A percentile compares a stretch with the other conserved stretches of the same genome.
Conservation (phyloP, 2,888 invertebrate species). For the Lepidonotus clava region DNA sequence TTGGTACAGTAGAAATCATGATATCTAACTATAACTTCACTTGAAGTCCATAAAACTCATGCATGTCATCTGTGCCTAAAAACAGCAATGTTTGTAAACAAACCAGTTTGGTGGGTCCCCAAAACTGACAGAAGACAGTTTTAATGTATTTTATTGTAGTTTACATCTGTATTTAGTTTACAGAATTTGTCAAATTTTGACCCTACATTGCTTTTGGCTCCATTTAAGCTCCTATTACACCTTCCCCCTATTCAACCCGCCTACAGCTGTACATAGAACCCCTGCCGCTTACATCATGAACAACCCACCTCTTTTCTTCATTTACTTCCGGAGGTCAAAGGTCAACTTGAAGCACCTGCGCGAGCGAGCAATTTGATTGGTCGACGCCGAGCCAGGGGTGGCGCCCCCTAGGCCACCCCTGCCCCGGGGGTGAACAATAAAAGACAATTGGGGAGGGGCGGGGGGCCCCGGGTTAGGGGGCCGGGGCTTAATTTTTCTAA, state of each 20-base stretch:
- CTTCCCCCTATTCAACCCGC: background rate
- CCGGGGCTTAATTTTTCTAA: constrained; percentile 20
- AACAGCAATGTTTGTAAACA: no score
- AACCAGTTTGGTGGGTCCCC: no score
- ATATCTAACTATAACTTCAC: no score
- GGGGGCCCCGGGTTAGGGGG: background rate
- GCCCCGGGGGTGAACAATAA: background rate
- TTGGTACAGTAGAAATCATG: no score
- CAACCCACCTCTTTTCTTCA: background rate
- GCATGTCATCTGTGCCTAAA: no score
- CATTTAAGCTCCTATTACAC: background rate
- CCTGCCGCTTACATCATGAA: background rate
- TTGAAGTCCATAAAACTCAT: no score
- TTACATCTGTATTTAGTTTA: no score
- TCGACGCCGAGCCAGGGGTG: background rate
- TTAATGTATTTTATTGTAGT: no score
- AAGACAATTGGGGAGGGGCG: background rate
- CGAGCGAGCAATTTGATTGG: background rate
- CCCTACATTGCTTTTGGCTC: background rate
- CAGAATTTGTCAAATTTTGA: no score
- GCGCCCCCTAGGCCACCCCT: background rate
- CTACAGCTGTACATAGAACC: background rate
- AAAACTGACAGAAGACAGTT: no score
- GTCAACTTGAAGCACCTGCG: constrained; percentile 9
- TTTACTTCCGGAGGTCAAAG: constrained; percentile 30